Evolutionary conservation across 1,140 invertebrate species (phyloP).

Genomic region (Drosophila sp.): DNA sequence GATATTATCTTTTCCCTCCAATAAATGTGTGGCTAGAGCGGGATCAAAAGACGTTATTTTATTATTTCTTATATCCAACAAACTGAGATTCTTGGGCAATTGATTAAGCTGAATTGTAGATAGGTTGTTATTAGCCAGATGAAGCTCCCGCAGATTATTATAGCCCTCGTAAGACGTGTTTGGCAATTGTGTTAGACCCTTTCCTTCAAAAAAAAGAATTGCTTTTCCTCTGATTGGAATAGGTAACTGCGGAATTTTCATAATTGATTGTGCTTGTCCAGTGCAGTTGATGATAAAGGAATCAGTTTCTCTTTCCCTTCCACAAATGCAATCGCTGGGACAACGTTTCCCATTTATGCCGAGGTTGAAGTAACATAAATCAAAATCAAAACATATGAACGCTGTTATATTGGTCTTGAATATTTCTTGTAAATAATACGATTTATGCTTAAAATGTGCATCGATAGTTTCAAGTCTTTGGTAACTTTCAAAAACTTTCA

Average conservation of each 20-base stretch:
- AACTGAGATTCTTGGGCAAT: background rate
- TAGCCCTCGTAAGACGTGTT: background rate
- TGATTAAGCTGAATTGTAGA: background rate
- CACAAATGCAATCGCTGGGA: background rate
- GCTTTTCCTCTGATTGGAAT: background rate
- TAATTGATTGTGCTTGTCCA: background rate
- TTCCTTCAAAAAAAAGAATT: background rate
- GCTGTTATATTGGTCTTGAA: background rate
- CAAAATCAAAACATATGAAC: background rate
- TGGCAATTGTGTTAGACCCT: background rate
- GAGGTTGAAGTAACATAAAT: background rate
- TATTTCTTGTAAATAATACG: background rate
- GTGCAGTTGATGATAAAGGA: background rate
- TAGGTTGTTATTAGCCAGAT: conserved; percentile 2
- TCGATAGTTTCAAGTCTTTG: background rate
- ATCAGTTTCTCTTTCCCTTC: background rate
- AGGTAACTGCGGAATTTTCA: background rate
- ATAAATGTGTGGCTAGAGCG: background rate
- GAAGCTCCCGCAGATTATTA: background rate
- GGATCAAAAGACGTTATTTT: background rate
- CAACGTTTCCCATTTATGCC: background rate
- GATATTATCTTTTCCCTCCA: background rate
- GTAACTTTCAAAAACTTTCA: background rate
- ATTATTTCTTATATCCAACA: conserved; percentile 1
- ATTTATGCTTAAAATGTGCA: background rate